Conservation (phyloP, 1,140 invertebrate genomes). For the Leptinotarsa texana region DNA sequence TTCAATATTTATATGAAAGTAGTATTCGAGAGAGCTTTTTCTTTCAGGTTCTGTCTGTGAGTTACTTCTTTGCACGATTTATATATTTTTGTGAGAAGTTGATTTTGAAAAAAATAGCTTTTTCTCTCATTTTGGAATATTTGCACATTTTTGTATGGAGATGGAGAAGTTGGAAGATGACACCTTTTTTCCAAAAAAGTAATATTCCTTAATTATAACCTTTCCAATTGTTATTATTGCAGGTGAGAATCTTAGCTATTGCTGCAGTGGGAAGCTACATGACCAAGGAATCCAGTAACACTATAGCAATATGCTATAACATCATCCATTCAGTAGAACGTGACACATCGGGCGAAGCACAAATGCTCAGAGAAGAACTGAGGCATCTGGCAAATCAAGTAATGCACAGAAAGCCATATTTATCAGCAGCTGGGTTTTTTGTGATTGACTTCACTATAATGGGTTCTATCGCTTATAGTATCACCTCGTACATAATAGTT, state of each 20-base stretch:
- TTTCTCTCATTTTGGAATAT: too few relatives aligned
- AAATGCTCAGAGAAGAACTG: background rate
- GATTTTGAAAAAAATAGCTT: too few relatives aligned
- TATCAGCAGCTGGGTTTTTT: slow-evolving; percentile 15
- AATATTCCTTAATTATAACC: too few relatives aligned
- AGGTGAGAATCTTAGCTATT: background rate
- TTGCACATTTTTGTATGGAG: too few relatives aligned
- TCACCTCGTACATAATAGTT: slow-evolving; percentile 21
- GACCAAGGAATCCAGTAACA: background rate
- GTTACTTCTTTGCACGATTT: too few relatives aligned
- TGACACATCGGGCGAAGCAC: background rate
- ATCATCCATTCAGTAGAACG: background rate
- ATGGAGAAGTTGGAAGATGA: too few relatives aligned
- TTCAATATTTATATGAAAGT: too few relatives aligned
- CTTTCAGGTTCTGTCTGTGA: too few relatives aligned
- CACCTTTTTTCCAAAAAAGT: too few relatives aligned
- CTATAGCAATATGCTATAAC: slow-evolving; percentile 14
- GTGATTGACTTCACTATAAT: slow-evolving; percentile 6
- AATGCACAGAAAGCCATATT: background rate
- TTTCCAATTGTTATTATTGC: background rate
- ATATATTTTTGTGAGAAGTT: too few relatives aligned
- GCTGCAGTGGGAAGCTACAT: background rate
- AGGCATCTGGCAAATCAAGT: slow-evolving; percentile 2
- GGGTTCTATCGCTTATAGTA: slow-evolving; percentile 12
- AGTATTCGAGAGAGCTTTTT: too few relatives aligned